These are phyloP conservation scores for Mesorhabditis belari DNA, from an alignment of 2,888 invertebrate genomes.

Conservation along the genomic window DNA sequence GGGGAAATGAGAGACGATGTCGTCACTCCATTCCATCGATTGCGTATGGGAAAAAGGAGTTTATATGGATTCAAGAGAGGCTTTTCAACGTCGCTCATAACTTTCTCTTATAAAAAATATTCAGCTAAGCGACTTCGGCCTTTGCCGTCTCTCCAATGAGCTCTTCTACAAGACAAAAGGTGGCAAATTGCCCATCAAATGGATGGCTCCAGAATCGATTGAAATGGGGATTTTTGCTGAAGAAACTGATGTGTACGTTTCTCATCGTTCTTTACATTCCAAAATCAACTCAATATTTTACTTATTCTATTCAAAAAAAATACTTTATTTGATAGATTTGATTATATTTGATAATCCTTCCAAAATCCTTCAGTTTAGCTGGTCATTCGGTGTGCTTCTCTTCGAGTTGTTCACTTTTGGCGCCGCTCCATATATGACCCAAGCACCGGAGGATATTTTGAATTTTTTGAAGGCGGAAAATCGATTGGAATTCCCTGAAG, in stretches of 20 bases:
- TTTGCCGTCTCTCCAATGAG: slow-evolving; percentile 7
- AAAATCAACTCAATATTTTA: no score
- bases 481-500: no score
- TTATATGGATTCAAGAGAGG: no score
- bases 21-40: no score
- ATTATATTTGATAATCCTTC: no score
- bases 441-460: slow-evolving; percentile 10
- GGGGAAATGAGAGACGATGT: no score
- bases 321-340: no score
- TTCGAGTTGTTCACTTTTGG: slow-evolving; percentile 12
- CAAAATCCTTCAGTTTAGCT: slow-evolving; percentile 2
- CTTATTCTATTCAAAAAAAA: no score
- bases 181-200: slow-evolving; percentile 12
- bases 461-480: slow-evolving; percentile 10
- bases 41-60: no score
- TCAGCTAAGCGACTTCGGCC: slow-evolving; percentile 12
- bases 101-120: not conserved
- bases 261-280: not conserved
- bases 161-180: slow-evolving; percentile 11
- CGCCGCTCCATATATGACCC: slow-evolving; percentile 7
- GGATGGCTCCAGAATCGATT: slow-evolving; percentile 12
- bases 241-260: slow-evolving; percentile 10
- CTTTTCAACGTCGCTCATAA: no score
- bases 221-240: slow-evolving; percentile 6
- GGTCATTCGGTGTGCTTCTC: slow-evolving; percentile 12